phyloP scores from a whole-genome alignment of 2,888 invertebrate species.

The Crossocerus cetratus region DNA sequence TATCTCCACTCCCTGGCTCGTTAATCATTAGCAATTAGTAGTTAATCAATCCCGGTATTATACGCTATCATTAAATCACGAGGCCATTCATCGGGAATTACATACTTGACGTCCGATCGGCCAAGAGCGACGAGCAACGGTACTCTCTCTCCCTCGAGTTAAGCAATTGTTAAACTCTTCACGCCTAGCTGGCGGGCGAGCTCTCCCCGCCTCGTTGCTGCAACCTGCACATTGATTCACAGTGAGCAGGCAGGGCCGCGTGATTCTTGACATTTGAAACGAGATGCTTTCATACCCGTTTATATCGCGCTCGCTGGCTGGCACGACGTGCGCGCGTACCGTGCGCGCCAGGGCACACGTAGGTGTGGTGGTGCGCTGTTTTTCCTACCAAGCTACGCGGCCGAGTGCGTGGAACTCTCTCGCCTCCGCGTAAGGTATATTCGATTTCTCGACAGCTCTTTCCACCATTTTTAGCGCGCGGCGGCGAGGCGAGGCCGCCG shows the following conservation, averaged over 20 bases:
- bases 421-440: conserved; percentile 51
- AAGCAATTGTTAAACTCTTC: too few relatives aligned
- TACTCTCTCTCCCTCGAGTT: too few relatives aligned
- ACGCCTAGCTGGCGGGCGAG: too few relatives aligned
- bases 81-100: too few relatives aligned
- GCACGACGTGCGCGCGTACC: not conserved
- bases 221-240: not conserved
- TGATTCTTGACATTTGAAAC: conserved; percentile 6
- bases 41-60: too few relatives aligned
- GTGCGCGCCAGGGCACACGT: not conserved
- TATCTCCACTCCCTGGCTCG: too few relatives aligned
- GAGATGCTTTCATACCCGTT: conserved; percentile 2
- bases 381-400: not conserved
- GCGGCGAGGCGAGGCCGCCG: not conserved
- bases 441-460: conserved; percentile 58
- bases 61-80: too few relatives aligned
- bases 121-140: too few relatives aligned
- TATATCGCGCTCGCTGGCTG: not conserved
- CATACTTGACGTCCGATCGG: too few relatives aligned
- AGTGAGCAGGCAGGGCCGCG: not conserved
- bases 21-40: too few relatives aligned
- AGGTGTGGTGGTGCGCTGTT: conserved; percentile 13
- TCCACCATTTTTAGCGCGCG: conserved; percentile 35
- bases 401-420: conserved; percentile 28
- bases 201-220: too few relatives aligned